Percentiles rank a stretch among this genome's conserved stretches.
These are phyloP conservation scores for Eumaeus atala DNA, from an alignment of 1,140 invertebrate species.

Conservation along the genomic window DNA sequence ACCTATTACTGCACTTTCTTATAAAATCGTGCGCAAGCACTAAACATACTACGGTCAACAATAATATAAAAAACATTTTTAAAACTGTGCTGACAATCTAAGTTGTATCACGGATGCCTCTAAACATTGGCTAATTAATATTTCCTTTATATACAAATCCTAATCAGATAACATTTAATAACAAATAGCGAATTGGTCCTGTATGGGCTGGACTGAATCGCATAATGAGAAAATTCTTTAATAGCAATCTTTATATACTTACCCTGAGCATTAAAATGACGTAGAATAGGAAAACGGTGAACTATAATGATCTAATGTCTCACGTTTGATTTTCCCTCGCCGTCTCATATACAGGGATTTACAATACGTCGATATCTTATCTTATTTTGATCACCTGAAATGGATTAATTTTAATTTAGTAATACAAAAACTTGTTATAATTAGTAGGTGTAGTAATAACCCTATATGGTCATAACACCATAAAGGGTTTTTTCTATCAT, in stretches of 20 bases:
- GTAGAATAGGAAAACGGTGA: background rate
- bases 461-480: too few species aligned
- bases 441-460: too few species aligned
- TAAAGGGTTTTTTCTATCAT: too few species aligned
- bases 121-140: background rate
- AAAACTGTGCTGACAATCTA: background rate
- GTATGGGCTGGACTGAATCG: background rate
- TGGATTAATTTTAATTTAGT: too few species aligned
- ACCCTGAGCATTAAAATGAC: background rate
- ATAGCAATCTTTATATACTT: background rate
- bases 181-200: background rate
- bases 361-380: too few species aligned
- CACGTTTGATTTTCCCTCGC: background rate
- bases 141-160: background rate
- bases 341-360: background rate
- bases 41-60: slow-evolving; percentile 21
- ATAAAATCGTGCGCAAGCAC: slow-evolving; percentile 27
- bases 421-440: too few species aligned
- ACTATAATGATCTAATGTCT: background rate
- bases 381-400: too few species aligned
- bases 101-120: background rate
- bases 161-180: slow-evolving; percentile 2
- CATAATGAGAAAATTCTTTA: background rate
- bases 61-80: slow-evolving; percentile 24
- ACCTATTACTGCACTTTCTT: slow-evolving; percentile 26